These are phyloP conservation scores for Otocyon megalotis DNA, from an alignment of 2,113 vertebrate genomes.

Conservation along the genomic window DNA sequence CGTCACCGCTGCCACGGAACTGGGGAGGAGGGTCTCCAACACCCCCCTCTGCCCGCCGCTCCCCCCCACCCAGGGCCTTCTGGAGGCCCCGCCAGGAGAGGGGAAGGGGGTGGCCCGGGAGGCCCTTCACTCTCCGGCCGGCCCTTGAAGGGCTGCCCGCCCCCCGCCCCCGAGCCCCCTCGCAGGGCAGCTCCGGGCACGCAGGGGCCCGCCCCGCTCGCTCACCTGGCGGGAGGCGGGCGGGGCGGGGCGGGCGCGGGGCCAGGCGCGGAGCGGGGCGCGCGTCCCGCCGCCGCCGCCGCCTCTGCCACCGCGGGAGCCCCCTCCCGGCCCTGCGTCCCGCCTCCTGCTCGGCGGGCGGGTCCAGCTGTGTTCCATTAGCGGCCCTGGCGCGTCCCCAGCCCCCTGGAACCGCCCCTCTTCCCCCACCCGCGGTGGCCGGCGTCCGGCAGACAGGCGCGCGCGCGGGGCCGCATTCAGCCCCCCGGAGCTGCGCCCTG, in stretches of 20 bases:
- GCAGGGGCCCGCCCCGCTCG: slow-evolving; percentile 65
- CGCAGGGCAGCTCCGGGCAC: slow-evolving; percentile 71
- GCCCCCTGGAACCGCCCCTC: slow-evolving; percentile 76
- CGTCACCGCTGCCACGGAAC: slow-evolving; percentile 52
- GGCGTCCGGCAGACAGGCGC: slow-evolving; percentile 54
- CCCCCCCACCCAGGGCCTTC: background rate
- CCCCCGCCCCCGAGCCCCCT: slow-evolving; percentile 35
- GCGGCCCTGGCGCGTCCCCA: slow-evolving; percentile 77
- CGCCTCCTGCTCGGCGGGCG: slow-evolving; percentile 60
- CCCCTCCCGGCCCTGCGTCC: slow-evolving; percentile 48
- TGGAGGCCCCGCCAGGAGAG: slow-evolving; percentile 37
- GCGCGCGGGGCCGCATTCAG: background rate
- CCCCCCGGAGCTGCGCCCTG: background rate
- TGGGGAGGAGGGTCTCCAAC: slow-evolving; percentile 68
- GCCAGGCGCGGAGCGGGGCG: slow-evolving; percentile 61
- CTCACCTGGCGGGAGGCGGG: slow-evolving; percentile 73
- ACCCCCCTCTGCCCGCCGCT: background rate
- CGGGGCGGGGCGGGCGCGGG: slow-evolving; percentile 48
- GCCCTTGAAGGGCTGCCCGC: slow-evolving; percentile 35
- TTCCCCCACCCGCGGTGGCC: slow-evolving; percentile 66
- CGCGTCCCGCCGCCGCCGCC: background rate
- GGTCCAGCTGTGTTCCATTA: slow-evolving; percentile 83
- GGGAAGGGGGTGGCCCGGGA: slow-evolving; percentile 43
- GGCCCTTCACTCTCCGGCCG: slow-evolving; percentile 47
- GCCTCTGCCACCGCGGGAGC: slow-evolving; percentile 45